Base-by-base conservation (phyloP, 2,888 invertebrate species). In the Xiphydria camelus region DNA sequence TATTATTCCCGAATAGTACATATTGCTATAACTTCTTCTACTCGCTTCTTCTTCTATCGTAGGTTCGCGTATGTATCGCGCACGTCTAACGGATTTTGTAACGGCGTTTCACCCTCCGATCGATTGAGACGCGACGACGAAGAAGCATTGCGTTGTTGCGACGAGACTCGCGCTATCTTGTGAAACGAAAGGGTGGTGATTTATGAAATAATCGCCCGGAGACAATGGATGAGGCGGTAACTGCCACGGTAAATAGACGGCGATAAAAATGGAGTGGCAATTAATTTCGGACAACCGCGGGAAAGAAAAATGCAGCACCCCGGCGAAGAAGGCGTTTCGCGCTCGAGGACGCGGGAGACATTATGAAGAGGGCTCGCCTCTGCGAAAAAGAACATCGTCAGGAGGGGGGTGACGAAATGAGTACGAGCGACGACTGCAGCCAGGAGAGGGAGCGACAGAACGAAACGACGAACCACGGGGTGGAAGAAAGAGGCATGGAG, bases 181-280 rank as follows among this genome's bases (percentile, higher is more conserved):
- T 14, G 29, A 29, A 15, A 29, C 29, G 29, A 29, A 29, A 15
- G 12, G 58, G 65, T n/a, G 23, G 23, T 66, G 65, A 66, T 66
- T 66, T 63, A 66, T 66, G 65, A 64, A 64, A 54, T 58, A 52
- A 58, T 60, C 51, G 53, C 60, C 55, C 49, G 45, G 51, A 57
- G 61, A 67, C 64, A 56, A 54, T 53, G 56, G 58, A 55, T 54
- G 54, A 62, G 55, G 56, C 52, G 61, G 60, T 60, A 61, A 61
- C 62, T 59, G 62, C 55, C 53, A 53, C 57, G 54, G 61, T 61
- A 64, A 66, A 67, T 67, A 65, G 66, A 61, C 55, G 67, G 55
- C 60, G 62, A 66, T 66, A 67, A 67, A 67, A 66, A 59, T 63
- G 59, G 60, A 64, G 65, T 65, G 63, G 65, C 62, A 67, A 66